Evolutionary conservation across 1,140 invertebrate species (phyloP).

Genomic region (Drosophila equinoxialis): DNA sequence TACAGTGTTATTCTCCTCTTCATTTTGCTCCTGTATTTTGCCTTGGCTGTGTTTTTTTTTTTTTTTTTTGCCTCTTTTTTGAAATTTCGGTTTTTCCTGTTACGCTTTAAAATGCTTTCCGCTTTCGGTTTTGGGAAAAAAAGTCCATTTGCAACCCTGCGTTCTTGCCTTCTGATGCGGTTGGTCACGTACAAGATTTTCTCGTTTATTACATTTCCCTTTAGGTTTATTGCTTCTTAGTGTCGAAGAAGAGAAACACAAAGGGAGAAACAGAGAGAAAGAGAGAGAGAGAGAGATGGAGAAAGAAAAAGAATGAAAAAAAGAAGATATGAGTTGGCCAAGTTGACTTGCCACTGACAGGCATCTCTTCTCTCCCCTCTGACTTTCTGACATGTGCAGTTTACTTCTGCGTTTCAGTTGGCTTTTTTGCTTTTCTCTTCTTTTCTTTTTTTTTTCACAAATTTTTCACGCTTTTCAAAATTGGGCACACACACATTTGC

Average conservation of each 20-base stretch:
- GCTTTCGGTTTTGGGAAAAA: slow-evolving; percentile 42
- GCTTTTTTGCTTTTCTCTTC: slow-evolving; percentile 25
- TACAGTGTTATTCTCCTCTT: slow-evolving; percentile 33
- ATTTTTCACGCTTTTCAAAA: slow-evolving; percentile 82
- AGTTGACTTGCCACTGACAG: slow-evolving; percentile 77
- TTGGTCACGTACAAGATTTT: slow-evolving; percentile 83
- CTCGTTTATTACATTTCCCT: slow-evolving; percentile 83
- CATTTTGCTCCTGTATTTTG: slow-evolving; percentile 1
- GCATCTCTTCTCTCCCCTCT: slow-evolving; percentile 29
- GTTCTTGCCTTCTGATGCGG: slow-evolving; percentile 55
- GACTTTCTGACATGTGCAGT: slow-evolving; percentile 65
- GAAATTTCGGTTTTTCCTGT: slow-evolving; percentile 36
- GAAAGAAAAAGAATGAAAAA: not conserved
- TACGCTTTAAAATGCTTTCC: slow-evolving; percentile 80
- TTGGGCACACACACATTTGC: slow-evolving; percentile 69
- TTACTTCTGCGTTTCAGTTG: slow-evolving; percentile 44
- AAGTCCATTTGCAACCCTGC: slow-evolving; percentile 69
- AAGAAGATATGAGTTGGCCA: slow-evolving; percentile 62
- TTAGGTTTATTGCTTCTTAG: slow-evolving; percentile 82
- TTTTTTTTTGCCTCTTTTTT: slow-evolving; percentile 65
- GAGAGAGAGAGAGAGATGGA: slow-evolving; percentile 36
- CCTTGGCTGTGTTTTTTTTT: slow-evolving; percentile 38
- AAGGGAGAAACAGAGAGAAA: slow-evolving; percentile 17
- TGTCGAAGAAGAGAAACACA: slow-evolving; percentile 73
- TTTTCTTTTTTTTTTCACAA: slow-evolving; percentile 31